Evolutionary conservation across 2,888 invertebrate genomes (phyloP).

Genomic region (Microplitis deprimator): DNA sequence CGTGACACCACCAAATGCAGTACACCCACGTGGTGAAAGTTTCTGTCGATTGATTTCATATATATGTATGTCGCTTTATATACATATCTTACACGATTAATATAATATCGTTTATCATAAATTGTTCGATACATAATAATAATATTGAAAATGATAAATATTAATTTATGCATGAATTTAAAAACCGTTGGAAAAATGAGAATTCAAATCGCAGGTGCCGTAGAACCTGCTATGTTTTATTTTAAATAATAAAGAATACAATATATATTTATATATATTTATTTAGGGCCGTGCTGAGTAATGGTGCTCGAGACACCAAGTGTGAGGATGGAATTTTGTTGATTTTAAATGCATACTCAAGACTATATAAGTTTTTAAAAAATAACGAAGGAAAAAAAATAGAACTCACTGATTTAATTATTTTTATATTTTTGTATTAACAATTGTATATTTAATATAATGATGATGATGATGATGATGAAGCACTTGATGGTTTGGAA

Average conservation of each 20-base stretch:
- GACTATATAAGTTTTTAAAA: slow-evolving; percentile 29
- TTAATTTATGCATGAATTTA: background rate
- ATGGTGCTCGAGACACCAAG: slow-evolving; percentile 44
- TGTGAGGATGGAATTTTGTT: slow-evolving; percentile 45
- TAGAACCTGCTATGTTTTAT: slow-evolving; percentile 2
- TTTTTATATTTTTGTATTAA: background rate
- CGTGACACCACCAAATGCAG: slow-evolving; percentile 53
- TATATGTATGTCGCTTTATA: background rate
- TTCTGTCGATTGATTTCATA: slow-evolving; percentile 51
- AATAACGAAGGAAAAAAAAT: background rate
- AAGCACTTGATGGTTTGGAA: background rate
- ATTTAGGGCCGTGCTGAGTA: slow-evolving; percentile 38
- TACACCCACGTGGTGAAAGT: slow-evolving; percentile 70
- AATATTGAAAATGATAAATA: background rate
- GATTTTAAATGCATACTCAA: slow-evolving; percentile 46
- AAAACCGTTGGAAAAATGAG: background rate
- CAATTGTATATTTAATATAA: background rate
- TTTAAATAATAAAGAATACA: slow-evolving; percentile 33
- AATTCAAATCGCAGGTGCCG: background rate
- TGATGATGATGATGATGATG: background rate
- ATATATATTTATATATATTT: slow-evolving; percentile 48
- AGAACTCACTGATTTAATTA: background rate
- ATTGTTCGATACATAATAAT: too few relatives aligned
- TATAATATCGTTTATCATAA: too few relatives aligned
- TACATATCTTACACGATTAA: too few relatives aligned